phyloP scores from a whole-genome alignment of 2,113 vertebrate genomes.

The Scatophagus argus region DNA sequence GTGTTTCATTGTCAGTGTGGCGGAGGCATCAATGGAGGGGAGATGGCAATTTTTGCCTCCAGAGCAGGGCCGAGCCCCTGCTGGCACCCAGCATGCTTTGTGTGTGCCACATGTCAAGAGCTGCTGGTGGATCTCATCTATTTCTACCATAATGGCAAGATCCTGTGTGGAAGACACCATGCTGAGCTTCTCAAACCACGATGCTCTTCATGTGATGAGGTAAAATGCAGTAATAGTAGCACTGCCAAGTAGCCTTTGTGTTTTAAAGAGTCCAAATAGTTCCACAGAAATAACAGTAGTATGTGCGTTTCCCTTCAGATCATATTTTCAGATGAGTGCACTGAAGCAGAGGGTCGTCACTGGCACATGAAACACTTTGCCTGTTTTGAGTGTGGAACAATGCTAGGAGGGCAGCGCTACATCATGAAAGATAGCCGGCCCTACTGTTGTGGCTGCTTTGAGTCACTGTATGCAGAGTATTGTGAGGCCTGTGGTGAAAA shows the following conservation, averaged over 20 bases:
- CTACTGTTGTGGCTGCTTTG: conserved; percentile 94
- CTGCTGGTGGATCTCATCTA: conserved; percentile 98
- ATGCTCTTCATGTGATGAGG: conserved; percentile 97
- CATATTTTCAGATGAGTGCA: conserved; percentile 97
- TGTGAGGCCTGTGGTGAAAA: conserved; percentile 96
- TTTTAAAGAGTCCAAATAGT: neutral
- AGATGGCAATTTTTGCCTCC: conserved; percentile 95
- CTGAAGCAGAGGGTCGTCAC: conserved; percentile 95
- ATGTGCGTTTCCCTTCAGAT: conserved; percentile 83
- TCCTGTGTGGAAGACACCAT: conserved; percentile 95
- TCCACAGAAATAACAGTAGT: neutral
- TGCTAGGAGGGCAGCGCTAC: conserved; percentile 95
- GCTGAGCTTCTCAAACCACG: conserved; percentile 95
- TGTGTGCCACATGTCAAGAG: conserved; percentile 91
- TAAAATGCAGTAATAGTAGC: conserved; percentile 45
- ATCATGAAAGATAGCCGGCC: conserved; percentile 97
- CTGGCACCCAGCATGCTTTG: conserved; percentile 96
- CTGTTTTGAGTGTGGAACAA: conserved; percentile 92
- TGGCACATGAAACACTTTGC: conserved; percentile 99
- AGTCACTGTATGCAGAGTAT: conserved; percentile 94
- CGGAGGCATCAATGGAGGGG: conserved; percentile 90
- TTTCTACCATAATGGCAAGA: conserved; percentile 94
- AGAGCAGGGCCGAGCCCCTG: conserved; percentile 91
- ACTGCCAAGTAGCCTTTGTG: neutral
- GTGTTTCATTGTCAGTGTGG: conserved; percentile 85